Conservation (phyloP, 1,140 invertebrate species). For the Hermatobates lingyangjiaoensis region DNA sequence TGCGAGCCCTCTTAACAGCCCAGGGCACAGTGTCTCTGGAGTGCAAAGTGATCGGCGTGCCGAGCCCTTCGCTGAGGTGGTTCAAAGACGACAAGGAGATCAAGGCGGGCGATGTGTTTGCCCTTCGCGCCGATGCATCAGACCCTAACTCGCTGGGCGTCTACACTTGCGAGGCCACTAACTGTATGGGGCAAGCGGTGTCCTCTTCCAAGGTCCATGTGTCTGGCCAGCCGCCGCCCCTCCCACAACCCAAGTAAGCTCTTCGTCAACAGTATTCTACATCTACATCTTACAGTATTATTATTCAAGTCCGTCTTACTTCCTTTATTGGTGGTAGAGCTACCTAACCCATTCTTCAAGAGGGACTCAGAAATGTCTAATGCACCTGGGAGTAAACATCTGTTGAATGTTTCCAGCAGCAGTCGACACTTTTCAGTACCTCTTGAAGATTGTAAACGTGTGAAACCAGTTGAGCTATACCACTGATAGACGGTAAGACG, state of each 20-base stretch:
- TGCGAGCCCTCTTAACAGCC: conserved; percentile 60
- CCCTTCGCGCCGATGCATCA: conserved; percentile 54
- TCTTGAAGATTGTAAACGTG: too few species aligned
- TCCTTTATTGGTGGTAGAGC: too few species aligned
- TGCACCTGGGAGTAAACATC: too few species aligned
- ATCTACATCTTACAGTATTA: too few species aligned
- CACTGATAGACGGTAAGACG: too few species aligned
- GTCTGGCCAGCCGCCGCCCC: not conserved
- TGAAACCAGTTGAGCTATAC: too few species aligned
- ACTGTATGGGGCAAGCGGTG: conserved; percentile 62
- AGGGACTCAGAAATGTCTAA: too few species aligned
- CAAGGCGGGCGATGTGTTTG: conserved; percentile 71
- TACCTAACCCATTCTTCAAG: too few species aligned
- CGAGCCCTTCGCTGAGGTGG: conserved; percentile 59
- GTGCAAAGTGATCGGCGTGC: conserved; percentile 73
- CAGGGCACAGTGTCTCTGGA: conserved; percentile 74
- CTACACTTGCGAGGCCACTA: conserved; percentile 68
- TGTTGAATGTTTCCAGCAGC: too few species aligned
- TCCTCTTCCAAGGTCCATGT: conserved; percentile 61
- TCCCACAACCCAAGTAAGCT: not conserved
- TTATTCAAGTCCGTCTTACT: too few species aligned
- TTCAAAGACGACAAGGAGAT: conserved; percentile 72
- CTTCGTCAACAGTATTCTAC: too few species aligned
- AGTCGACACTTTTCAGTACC: too few species aligned
- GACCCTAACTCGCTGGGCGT: conserved; percentile 66